Evolutionary conservation across 2,113 vertebrate genomes (phyloP).

Genomic region (Ramphastos sulfuratus): DNA sequence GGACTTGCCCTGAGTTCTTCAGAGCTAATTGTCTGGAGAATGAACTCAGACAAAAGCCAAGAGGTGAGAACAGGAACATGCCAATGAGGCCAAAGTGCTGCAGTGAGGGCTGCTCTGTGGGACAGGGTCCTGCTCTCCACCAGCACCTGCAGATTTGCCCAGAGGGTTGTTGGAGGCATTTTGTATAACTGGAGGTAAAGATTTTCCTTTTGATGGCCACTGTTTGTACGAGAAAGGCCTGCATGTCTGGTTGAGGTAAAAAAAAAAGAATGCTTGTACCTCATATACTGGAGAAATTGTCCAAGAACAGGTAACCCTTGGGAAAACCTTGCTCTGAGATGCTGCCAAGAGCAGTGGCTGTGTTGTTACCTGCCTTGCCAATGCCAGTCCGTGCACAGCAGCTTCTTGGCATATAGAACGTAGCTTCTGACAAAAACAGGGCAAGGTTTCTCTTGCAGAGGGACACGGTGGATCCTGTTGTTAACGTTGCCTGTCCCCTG

Average conservation of each 20-base stretch:
- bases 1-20: background rate
- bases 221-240: constrained; percentile 18
- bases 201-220: background rate
- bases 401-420: accelerated
- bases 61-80: background rate
- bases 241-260: background rate
- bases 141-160: accelerated
- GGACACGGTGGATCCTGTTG: background rate
- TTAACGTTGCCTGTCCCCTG: background rate
- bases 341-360: constrained; percentile 3
- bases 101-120: background rate
- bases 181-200: background rate
- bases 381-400: background rate
- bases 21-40: background rate
- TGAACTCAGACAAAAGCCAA: background rate
- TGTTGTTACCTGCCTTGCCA: background rate
- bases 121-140: background rate
- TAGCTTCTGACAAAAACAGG: background rate
- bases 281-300: background rate
- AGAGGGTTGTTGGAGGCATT: background rate
- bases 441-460: background rate
- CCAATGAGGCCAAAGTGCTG: background rate
- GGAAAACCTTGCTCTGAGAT: constrained; percentile 22
- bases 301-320: constrained; percentile 57
- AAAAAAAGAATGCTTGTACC: constrained; percentile 51